phyloP scores from a whole-genome alignment of 2,888 invertebrate species.

The Vandiemenella viatica region DNA sequence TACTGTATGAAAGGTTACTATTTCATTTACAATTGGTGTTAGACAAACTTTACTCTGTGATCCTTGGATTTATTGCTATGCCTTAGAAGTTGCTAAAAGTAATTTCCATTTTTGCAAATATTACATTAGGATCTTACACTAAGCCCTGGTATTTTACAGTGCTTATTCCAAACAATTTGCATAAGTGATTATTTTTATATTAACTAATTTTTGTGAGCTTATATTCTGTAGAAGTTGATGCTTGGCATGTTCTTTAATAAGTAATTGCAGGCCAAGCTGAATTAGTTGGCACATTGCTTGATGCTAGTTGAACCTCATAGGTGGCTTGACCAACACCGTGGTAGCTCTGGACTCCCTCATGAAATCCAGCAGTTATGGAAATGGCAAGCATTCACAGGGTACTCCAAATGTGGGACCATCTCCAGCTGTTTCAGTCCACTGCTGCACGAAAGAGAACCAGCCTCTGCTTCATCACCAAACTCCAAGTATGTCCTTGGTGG shows the following conservation, averaged over 20 bases:
- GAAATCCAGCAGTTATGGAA: constrained; percentile 4
- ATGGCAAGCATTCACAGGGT: not conserved
- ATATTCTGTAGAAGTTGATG: not conserved
- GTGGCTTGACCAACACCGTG: constrained; percentile 11
- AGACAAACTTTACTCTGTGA: no score
- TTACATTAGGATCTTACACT: no score
- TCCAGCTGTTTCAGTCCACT: constrained; percentile 13
- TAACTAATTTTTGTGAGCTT: no score
- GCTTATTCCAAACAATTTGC: no score
- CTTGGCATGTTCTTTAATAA: not conserved
- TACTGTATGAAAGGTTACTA: no score
- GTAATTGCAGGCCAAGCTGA: not conserved
- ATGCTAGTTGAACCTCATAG: constrained; percentile 4
- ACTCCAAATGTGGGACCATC: constrained; percentile 6
- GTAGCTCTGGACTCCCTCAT: constrained; percentile 10
- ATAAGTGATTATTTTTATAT: no score
- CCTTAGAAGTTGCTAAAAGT: no score
- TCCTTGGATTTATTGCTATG: no score
- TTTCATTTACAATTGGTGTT: no score
- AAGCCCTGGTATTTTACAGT: no score
- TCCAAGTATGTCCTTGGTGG: constrained; percentile 8
- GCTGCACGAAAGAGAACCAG: constrained; percentile 21
- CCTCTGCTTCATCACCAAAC: constrained; percentile 19
- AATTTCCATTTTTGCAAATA: no score
- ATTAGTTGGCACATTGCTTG: not conserved